phyloP scores from a whole-genome alignment of 2,113 vertebrate species.

The Chionomys nivalis region DNA sequence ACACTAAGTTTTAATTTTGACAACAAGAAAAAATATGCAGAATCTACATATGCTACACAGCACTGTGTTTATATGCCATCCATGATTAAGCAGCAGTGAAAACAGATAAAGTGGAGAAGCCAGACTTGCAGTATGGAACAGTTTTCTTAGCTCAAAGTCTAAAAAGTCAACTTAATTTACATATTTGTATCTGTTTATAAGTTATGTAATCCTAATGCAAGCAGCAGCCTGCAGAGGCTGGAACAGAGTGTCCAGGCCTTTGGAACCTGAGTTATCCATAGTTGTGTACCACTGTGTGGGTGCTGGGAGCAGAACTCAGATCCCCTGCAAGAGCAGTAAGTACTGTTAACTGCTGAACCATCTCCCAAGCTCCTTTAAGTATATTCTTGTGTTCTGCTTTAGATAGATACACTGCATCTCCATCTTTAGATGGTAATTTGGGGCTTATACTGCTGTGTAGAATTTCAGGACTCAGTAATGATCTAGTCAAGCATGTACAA shows the following conservation, averaged over 20 bases:
- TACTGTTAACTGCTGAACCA: background rate
- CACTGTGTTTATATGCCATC: background rate
- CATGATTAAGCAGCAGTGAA: background rate
- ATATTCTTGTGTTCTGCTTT: background rate
- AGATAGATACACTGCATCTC: background rate
- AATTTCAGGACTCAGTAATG: background rate
- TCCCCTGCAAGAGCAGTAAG: background rate
- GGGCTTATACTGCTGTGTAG: background rate
- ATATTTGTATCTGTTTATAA: background rate
- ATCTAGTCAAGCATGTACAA: background rate
- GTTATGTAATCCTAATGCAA: background rate
- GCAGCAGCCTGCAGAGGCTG: background rate
- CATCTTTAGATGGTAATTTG: background rate
- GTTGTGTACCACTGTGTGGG: background rate
- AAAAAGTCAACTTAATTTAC: background rate
- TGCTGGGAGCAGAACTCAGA: background rate
- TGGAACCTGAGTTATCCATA: background rate
- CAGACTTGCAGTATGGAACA: background rate
- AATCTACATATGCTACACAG: background rate
- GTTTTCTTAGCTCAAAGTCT: background rate
- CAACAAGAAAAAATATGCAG: background rate
- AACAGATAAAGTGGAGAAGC: background rate
- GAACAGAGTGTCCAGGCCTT: background rate
- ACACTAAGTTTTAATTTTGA: background rate
- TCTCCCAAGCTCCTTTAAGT: background rate